Evolutionary conservation across 2,113 vertebrate species (phyloP).

Genomic region (Tupaia tana): DNA sequence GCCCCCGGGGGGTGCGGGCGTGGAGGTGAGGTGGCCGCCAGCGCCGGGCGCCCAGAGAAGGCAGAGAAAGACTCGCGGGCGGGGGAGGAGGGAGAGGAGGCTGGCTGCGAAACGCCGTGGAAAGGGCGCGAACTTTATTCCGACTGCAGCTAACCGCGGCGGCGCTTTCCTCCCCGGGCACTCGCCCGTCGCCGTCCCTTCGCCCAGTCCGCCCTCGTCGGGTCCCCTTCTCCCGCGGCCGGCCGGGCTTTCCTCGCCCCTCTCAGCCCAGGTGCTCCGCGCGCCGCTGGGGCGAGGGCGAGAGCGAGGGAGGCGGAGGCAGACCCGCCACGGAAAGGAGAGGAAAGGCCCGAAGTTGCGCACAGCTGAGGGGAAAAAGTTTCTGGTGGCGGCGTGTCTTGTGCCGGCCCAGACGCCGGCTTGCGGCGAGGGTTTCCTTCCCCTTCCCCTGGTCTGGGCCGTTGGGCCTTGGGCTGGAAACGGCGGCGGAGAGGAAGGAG

Average conservation of each 20-base stretch:
- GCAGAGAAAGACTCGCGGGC: neutral
- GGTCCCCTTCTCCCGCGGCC: neutral
- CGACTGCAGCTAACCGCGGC: constrained; percentile 52
- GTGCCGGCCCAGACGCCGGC: constrained; percentile 65
- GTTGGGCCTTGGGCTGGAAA: neutral
- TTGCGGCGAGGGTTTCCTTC: constrained; percentile 79
- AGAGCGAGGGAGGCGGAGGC: neutral
- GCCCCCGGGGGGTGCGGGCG: constrained; percentile 68
- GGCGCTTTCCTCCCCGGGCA: constrained; percentile 60
- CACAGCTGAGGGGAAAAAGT: constrained; percentile 40
- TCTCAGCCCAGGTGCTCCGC: neutral
- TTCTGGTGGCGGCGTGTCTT: constrained; percentile 45
- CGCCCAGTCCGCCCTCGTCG: neutral
- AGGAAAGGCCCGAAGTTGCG: constrained; percentile 67
- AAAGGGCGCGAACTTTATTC: constrained; percentile 82
- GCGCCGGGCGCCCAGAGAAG: constrained; percentile 84
- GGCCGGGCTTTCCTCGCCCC: neutral
- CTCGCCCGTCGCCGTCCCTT: neutral
- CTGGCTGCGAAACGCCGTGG: constrained; percentile 62
- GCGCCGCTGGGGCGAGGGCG: neutral
- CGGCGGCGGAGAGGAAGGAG: neutral
- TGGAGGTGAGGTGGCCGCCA: constrained; percentile 72
- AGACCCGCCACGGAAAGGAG: neutral
- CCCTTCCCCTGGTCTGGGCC: constrained; percentile 75
- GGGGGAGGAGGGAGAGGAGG: neutral